A percentile compares a stretch with the other conserved stretches of the same genome.
phyloP scores from a whole-genome alignment of 2,113 vertebrate genomes.

The Lucifuga dentata region DNA sequence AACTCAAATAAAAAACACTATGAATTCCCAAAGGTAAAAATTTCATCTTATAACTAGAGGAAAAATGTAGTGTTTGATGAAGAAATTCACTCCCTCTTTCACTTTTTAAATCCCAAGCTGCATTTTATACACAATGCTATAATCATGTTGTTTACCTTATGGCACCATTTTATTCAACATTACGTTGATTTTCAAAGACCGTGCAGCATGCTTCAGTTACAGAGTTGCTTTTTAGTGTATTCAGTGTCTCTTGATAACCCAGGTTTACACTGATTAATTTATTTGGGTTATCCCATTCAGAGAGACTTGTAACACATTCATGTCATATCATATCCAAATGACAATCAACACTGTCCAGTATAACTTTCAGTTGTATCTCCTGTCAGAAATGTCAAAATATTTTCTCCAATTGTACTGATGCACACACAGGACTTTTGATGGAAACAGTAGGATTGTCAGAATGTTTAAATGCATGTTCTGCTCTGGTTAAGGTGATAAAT shows the following conservation, averaged over 20 bases:
- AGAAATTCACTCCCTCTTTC: conserved; percentile 34
- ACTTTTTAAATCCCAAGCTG: conserved; percentile 31
- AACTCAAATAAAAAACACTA: background rate
- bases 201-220: conserved; percentile 20
- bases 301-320: background rate
- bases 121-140: conserved; percentile 41
- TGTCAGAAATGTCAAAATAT: background rate
- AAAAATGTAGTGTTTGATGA: conserved; percentile 10
- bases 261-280: conserved; percentile 8
- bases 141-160: conserved; percentile 54
- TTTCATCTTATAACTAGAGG: conserved; percentile 3
- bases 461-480: too few relatives aligned
- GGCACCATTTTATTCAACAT: conserved; percentile 39
- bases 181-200: conserved; percentile 48
- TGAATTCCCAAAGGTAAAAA: too few relatives aligned
- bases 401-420: conserved; percentile 16
- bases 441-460: conserved; percentile 2
- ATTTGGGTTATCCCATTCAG: background rate
- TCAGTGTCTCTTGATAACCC: background rate
- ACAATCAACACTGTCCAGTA: conserved; percentile 26
- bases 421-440: conserved; percentile 14
- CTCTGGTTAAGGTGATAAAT: too few relatives aligned
- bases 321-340: background rate
- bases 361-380: background rate
- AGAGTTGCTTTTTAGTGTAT: too few relatives aligned